Evolutionary conservation across 2,888 invertebrate genomes (phyloP).

Genomic region (Hipparchia semele): DNA sequence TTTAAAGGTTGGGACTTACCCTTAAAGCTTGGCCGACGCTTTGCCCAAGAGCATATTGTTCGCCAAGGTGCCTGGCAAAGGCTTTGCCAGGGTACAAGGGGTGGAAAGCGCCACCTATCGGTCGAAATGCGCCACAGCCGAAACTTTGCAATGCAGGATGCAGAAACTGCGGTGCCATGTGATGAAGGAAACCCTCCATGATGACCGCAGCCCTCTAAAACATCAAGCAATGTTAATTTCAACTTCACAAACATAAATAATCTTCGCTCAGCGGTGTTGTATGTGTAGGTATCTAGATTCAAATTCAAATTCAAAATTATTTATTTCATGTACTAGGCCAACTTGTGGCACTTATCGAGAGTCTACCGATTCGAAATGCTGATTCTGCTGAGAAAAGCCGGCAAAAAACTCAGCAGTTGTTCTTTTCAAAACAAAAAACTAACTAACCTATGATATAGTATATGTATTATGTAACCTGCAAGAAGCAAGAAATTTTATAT

Average conservation of each 20-base stretch:
- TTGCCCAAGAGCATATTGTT: conserved; percentile 77
- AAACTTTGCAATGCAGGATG: conserved; percentile 80
- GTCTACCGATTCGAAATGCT: too few species aligned
- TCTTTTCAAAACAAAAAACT: too few species aligned
- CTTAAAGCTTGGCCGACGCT: conserved; percentile 76
- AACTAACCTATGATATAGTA: too few species aligned
- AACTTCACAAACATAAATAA: not conserved
- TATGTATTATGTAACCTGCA: too few species aligned
- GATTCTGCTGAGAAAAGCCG: too few species aligned
- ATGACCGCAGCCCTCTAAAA: conserved; percentile 48
- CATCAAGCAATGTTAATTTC: not conserved
- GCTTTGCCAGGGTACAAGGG: conserved; percentile 79
- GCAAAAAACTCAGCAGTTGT: too few species aligned
- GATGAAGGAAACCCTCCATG: conserved; percentile 81
- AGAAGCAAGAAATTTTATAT: too few species aligned
- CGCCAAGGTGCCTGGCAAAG: conserved; percentile 76
- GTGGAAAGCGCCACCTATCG: conserved; percentile 79
- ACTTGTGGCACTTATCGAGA: too few species aligned
- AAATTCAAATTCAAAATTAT: too few species aligned
- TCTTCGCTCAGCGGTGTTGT: conserved; percentile 34
- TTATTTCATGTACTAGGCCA: too few species aligned
- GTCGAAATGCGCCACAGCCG: conserved; percentile 79
- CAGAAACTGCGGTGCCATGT: conserved; percentile 80
- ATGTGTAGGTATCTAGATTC: not conserved
- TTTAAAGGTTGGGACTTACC: conserved; percentile 50